A percentile compares a stretch with the other conserved stretches of the same genome.
phyloP scores from a whole-genome alignment of 92 coral and sea anemone species.

The Heteractis magnifica region DNA sequence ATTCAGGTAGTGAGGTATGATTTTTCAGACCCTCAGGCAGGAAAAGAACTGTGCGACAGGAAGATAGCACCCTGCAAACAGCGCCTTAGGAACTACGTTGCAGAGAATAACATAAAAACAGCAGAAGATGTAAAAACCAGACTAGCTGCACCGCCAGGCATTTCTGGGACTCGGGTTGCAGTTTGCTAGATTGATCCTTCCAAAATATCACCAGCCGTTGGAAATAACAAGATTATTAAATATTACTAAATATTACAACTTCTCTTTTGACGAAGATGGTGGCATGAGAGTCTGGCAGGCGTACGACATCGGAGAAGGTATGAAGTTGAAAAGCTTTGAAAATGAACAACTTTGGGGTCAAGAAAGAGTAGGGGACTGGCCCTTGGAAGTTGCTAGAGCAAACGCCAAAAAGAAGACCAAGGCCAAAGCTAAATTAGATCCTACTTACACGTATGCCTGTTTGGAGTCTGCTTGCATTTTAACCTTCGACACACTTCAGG shows the following conservation, averaged over 20 bases:
- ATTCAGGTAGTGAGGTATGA: too few species aligned
- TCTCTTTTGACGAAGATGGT: conserved; percentile 14
- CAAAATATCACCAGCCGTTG: conserved; percentile 19
- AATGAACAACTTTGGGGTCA: conserved; percentile 35
- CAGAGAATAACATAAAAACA: neutral
- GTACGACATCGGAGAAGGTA: conserved; percentile 32
- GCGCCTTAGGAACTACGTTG: conserved; percentile 33
- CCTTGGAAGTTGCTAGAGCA: conserved; percentile 11
- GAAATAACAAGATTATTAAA: conserved; percentile 48
- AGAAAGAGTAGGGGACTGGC: conserved; percentile 34
- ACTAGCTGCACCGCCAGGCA: conserved; percentile 17
- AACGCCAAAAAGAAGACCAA: conserved; percentile 10
- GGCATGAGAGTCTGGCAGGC: conserved; percentile 48
- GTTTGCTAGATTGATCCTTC: conserved; percentile 19
- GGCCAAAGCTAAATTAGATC: conserved; percentile 13
- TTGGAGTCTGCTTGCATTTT: conserved; percentile 43
- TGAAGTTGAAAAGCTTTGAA: conserved; percentile 18
- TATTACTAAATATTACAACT: conserved; percentile 34
- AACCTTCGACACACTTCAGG: conserved; percentile 37
- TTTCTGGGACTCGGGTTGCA: conserved; percentile 11
- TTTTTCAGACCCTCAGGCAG: too few species aligned
- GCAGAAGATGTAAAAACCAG: too few species aligned
- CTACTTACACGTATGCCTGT: conserved; percentile 24
- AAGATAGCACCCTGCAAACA: conserved; percentile 50
- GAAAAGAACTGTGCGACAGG: conserved; percentile 38